Conservation (phyloP, 53 echinoderm and acorn worm species). For the Arbacia lixula region DNA sequence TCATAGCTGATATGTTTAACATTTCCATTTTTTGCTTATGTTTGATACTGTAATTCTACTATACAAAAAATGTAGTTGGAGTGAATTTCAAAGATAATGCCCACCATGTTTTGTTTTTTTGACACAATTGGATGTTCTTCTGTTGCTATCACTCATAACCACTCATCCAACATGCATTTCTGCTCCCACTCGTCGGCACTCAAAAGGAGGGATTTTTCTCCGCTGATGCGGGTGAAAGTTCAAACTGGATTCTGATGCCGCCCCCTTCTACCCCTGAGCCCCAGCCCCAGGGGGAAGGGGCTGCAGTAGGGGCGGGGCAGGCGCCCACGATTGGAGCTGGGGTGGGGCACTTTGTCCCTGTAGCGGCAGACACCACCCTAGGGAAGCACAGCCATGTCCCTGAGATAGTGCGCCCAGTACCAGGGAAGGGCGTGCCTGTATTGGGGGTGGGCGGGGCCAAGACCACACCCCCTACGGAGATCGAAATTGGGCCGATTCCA, state of each 20-base stretch:
- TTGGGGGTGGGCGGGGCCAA: background rate
- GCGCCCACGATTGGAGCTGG: background rate
- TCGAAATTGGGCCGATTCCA: slow-evolving; percentile 2
- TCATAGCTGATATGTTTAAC: too few species aligned
- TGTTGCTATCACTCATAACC: background rate
- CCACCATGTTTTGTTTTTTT: background rate
- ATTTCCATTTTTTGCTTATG: too few species aligned
- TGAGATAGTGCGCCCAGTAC: slow-evolving; percentile 21
- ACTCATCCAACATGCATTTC: background rate
- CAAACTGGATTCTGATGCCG: slow-evolving; percentile 28
- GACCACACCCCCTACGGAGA: background rate
- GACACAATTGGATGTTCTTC: background rate
- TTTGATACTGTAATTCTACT: too few species aligned
- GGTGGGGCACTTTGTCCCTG: slow-evolving; percentile 26
- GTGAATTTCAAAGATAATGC: too few species aligned
- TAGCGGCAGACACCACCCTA: slow-evolving; percentile 4
- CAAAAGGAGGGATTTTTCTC: background rate
- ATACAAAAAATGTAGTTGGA: too few species aligned
- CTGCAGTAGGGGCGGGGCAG: background rate
- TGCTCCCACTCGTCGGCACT: background rate
- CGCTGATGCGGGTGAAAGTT: background rate
- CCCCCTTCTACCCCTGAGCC: too few species aligned
- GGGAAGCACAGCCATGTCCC: background rate
- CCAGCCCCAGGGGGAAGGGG: background rate
- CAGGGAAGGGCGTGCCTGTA: background rate